These are phyloP conservation scores for Diaphora mendica DNA, from an alignment of 2,888 invertebrate genomes.

Conservation along the genomic window DNA sequence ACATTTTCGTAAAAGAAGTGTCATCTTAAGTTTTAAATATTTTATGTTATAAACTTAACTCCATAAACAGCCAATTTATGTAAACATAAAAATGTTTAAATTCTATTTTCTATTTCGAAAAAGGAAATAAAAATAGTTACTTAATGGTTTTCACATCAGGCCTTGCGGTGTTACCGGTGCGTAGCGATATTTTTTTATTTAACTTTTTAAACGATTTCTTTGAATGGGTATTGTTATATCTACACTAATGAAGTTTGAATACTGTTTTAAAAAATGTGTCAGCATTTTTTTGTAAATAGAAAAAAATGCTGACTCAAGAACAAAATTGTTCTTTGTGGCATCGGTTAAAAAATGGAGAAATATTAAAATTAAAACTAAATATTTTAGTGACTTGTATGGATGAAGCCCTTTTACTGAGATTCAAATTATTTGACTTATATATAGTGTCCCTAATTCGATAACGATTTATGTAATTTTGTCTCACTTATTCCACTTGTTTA, in stretches of 20 bases:
- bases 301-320: too few species aligned
- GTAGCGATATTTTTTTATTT: neutral
- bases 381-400: neutral
- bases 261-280: neutral
- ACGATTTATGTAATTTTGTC: too few species aligned
- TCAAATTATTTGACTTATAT: too few species aligned
- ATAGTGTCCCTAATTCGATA: too few species aligned
- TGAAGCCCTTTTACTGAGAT: too few species aligned
- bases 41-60: neutral
- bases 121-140: neutral
- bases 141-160: neutral
- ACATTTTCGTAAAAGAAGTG: neutral
- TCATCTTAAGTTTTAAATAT: neutral
- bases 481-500: too few species aligned
- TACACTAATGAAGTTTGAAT: neutral
- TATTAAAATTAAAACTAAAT: neutral
- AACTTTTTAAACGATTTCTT: neutral
- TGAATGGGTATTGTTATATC: neutral
- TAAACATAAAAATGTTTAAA: neutral
- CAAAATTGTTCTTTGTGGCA: neutral
- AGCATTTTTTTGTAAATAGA: neutral
- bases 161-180: neutral
- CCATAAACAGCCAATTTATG: neutral
- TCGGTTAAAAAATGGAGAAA: neutral
- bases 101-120: neutral